Evolutionary conservation across 2,888 invertebrate genomes (phyloP).

Genomic region (Harmothoe impar): DNA sequence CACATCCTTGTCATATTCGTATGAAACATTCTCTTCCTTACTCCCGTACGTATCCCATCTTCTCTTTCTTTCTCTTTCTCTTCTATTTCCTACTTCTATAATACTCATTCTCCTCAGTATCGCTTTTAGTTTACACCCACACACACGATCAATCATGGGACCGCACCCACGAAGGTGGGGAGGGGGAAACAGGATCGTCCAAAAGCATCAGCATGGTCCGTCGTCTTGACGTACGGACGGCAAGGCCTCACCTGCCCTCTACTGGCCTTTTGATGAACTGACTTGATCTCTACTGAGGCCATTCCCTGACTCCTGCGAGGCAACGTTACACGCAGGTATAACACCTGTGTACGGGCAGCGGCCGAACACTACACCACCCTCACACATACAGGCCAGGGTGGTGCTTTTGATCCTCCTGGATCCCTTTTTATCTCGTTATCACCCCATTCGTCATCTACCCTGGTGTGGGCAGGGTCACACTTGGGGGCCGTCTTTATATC

Average conservation of each 20-base stretch:
- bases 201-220: too few relatives aligned
- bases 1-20: too few relatives aligned
- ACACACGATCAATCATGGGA: too few relatives aligned
- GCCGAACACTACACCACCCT: background rate
- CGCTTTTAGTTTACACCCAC: background rate
- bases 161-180: too few relatives aligned
- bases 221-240: too few relatives aligned
- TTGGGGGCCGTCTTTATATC: too few relatives aligned
- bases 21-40: too few relatives aligned
- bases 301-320: background rate
- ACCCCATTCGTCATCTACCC: constrained; percentile 1
- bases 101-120: background rate
- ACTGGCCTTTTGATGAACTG: background rate
- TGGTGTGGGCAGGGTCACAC: background rate
- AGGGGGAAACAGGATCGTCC: too few relatives aligned
- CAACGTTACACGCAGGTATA: background rate
- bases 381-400: background rate
- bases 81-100: too few relatives aligned
- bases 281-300: background rate
- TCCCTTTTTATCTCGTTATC: background rate
- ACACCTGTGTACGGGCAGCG: background rate
- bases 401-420: background rate
- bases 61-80: too few relatives aligned
- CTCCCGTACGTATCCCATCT: background rate
- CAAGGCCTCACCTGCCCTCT: too few relatives aligned